Evolutionary conservation across 2,113 vertebrate species (phyloP).

Genomic region (Martes martes): DNA sequence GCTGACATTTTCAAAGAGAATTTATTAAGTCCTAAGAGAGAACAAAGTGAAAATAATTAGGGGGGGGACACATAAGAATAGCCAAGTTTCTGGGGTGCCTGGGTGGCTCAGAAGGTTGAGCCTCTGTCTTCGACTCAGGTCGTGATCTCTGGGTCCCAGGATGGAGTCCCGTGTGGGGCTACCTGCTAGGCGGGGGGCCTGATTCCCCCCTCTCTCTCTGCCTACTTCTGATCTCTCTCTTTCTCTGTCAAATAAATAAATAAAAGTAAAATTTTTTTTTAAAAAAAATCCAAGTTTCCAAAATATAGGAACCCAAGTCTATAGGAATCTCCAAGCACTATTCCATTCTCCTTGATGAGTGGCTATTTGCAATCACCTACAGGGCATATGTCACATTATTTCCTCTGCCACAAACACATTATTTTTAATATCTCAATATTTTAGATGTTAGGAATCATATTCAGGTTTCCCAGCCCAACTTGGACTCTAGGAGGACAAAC

Average conservation of each 20-base stretch:
- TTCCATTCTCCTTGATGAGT: not conserved
- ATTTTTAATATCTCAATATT: not conserved
- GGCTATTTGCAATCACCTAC: not conserved
- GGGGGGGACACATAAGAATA: not conserved
- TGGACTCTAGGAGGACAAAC: not conserved
- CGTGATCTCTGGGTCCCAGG: no score
- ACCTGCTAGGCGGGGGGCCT: no score
- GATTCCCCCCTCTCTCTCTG: no score
- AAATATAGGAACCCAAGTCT: not conserved
- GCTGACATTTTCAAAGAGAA: constrained; percentile 19
- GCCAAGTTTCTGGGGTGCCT: not conserved
- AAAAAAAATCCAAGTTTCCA: not conserved
- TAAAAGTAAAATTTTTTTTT: no score
- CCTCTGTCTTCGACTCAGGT: no score
- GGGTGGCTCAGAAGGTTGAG: no score
- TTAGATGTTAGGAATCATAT: not conserved
- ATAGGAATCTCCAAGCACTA: not conserved
- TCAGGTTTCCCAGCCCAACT: not conserved
- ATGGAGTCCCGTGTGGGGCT: no score
- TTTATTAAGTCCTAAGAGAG: not conserved
- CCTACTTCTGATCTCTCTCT: no score
- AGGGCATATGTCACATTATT: not conserved
- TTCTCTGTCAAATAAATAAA: no score
- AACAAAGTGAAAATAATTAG: not conserved
- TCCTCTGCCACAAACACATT: not conserved